Evolutionary conservation across 2,888 invertebrate species (phyloP), one percentile per base, ranked within the genome.

Genomic region (Thysanoteuthis rhombus): DNA sequence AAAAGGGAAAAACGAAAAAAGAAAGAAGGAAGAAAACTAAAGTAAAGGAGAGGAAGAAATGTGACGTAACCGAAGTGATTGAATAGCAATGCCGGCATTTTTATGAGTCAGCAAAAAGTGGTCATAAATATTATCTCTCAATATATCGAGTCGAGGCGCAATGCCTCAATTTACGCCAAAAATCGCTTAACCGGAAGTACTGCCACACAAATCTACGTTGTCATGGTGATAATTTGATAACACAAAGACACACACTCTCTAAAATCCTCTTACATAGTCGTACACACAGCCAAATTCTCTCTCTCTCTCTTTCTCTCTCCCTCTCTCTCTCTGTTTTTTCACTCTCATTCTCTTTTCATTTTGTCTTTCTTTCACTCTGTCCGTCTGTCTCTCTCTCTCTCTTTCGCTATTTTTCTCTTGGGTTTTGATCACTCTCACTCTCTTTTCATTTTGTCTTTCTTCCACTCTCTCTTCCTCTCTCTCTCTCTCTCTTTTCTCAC

Each of bases 81-180:
- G 75, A 75, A n/a, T 75, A 4, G 75, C n/a, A 75, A 75, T 75
- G 16, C n/a, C 2, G 75, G n/a, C 75, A 36, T 16, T 75, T 75
- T 75, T 75, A 75, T 75, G 75, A 75, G 75, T 75, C 75, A 75
- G n/a, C 75, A n/a, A 75, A 75, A 75, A 75, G n/a, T n/a, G 75
- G n/a, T 36, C 75, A 75, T 75, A 75, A 75, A 75, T 75, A 75
- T 75, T 36, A 75, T 75, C 75, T n/a, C 36, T 75, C 75, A 75
- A 75, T 75, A 75, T 75, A 75, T n/a, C 75, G 75, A 36, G n/a
- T n/a, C 75, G 19, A 75, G 75, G 19, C 75, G 75, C 75, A 12
- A n/a, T n/a, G 75, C n/a, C n/a, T 36, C 75, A 36, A 75, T 75
- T 75, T 36, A 75, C 75, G 32, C 58, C 32, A 3, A 58, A 58